Conservation (phyloP, 2,797 vertebrate species). For the Bradypus variegatus region DNA sequence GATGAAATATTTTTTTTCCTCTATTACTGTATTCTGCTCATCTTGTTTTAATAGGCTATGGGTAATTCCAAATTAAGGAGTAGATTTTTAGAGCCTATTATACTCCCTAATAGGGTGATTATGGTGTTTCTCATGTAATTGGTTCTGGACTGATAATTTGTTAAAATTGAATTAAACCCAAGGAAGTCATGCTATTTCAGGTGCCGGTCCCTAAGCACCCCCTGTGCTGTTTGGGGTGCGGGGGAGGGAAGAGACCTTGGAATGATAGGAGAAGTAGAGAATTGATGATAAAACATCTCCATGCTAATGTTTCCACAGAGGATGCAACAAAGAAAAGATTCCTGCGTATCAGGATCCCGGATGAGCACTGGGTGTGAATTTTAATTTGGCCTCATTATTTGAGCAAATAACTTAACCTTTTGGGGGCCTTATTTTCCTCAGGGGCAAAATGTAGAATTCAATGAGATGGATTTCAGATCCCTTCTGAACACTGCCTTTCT, state of each 20-base stretch:
- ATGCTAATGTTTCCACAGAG: not conserved
- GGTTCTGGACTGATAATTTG: not conserved
- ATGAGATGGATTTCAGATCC: not conserved
- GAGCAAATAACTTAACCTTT: not conserved
- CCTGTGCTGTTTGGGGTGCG: too few species aligned
- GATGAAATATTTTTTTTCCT: too few species aligned
- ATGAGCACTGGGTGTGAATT: not conserved
- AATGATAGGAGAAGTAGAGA: not conserved
- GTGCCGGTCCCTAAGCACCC: not conserved
- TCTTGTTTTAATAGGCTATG: not conserved
- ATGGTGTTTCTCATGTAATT: not conserved
- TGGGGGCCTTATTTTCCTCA: not conserved
- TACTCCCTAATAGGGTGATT: not conserved
- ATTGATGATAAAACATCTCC: not conserved
- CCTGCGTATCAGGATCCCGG: not conserved
- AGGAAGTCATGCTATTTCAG: not conserved
- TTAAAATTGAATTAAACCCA: not conserved
- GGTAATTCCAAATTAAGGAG: not conserved
- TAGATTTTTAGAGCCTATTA: not conserved
- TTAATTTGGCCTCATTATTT: not conserved
- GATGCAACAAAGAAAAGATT: not conserved
- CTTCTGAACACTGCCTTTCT: not conserved
- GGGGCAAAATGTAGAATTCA: not conserved
- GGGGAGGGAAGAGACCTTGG: not conserved
- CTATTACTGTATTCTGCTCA: not conserved